Evolutionary conservation across 2,888 invertebrate species (phyloP), one percentile per base, ranked within the genome.

Genomic region (Sicus ferrugineus): DNA sequence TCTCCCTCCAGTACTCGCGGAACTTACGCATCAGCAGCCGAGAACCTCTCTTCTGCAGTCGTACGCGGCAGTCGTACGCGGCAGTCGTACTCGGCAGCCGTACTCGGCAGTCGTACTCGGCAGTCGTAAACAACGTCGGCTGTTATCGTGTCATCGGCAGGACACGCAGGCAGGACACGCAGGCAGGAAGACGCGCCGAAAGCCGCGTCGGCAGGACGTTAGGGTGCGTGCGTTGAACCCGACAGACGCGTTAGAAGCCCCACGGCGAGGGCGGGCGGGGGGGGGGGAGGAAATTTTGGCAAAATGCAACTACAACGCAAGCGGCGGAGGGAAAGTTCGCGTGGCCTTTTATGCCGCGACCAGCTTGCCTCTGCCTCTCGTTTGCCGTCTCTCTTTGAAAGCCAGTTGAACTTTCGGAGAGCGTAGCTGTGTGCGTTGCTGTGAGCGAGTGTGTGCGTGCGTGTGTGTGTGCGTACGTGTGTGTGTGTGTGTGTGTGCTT

Each of bases 111-210:
- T n/a, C n/a, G n/a, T n/a, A 9, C 38, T 38, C 11, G 6, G 14
- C 42, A n/a, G 42, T 16, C 54, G 23, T 54, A 38, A 61, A 26
- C 9, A 59, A 23, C 42, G 7, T 61, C 42, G 42, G 42, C 26
- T 42, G 42, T 26, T 61, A 61, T 23, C 26, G 56, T 67, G 68
- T 70, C 72, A 67, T 73, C 71, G 73, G 42, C 66, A 77, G 78
- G 75, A 75, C 72, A 74, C 78, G 58, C 67, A 70, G 74, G 74
- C 26, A 19, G 46, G 38, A 23, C 38, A n/a, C 21, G 28, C 63
- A 50, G 31, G 56, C 56, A 58, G 54, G 30, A 31, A 19, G 63
- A 14, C n/a, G 30, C 26, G 61, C 21, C 31, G 9, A n/a, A 42
- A n/a, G 14, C 42, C 16, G 9, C 9, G 14, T 34, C 34, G 34